Conservation (phyloP, 2,888 invertebrate species). For the Isoperla grammatica region DNA sequence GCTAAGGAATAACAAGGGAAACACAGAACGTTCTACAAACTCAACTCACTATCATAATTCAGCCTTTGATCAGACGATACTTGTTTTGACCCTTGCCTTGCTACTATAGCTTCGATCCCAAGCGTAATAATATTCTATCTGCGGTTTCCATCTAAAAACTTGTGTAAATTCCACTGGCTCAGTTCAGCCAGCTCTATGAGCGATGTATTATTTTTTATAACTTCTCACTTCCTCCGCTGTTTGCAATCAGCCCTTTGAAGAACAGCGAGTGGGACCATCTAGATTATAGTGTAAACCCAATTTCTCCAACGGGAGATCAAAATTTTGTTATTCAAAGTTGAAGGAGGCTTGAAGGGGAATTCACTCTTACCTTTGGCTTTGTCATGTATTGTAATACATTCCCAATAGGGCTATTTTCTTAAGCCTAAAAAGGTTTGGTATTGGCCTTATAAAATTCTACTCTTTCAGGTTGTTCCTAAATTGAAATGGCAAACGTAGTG, state of each 20-base stretch:
- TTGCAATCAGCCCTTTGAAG: not conserved
- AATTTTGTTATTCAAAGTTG: not conserved
- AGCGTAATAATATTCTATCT: not conserved
- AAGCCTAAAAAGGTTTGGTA: not conserved
- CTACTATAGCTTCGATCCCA: not conserved
- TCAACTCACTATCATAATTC: too few relatives aligned
- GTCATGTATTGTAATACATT: not conserved
- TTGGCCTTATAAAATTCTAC: not conserved
- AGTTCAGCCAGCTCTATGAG: not conserved
- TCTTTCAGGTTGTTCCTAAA: not conserved
- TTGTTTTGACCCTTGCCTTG: not conserved
- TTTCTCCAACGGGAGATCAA: not conserved
- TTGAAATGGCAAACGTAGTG: not conserved
- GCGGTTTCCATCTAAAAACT: not conserved
- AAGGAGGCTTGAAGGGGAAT: not conserved
- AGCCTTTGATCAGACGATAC: not conserved
- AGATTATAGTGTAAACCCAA: not conserved
- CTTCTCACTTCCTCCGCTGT: not conserved
- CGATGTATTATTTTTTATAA: not conserved
- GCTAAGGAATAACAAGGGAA: too few relatives aligned
- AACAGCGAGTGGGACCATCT: not conserved
- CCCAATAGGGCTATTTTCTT: constrained; percentile 1
- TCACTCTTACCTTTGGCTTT: not conserved
- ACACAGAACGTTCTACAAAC: too few relatives aligned
- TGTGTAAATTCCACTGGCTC: not conserved